A percentile compares a stretch with the other conserved stretches of the same genome.
phyloP scores from a whole-genome alignment of 1,140 invertebrate genomes.

The Plectrocnemia conspersa region DNA sequence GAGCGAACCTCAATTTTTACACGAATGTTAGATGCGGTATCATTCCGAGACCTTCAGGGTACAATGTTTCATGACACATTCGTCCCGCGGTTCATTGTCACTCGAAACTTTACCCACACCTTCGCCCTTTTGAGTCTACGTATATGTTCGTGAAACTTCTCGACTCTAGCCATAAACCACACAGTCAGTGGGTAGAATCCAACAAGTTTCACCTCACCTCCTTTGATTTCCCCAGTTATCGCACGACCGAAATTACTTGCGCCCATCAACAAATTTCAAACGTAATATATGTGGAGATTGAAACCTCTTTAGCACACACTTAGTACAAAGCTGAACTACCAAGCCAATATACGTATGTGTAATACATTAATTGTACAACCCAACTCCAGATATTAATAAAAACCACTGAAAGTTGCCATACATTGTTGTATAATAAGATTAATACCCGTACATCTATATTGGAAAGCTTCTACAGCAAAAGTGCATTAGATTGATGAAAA shows the following conservation, averaged over 20 bases:
- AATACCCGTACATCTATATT: too few species aligned
- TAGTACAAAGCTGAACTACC: too few species aligned
- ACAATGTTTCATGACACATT: constrained; percentile 18
- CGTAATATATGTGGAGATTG: too few species aligned
- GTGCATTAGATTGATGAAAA: constrained; percentile 26
- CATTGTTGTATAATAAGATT: too few species aligned
- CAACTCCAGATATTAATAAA: too few species aligned
- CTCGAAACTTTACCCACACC: constrained; percentile 14
- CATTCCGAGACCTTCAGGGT: background rate
- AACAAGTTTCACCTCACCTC: constrained; percentile 13
- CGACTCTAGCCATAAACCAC: constrained; percentile 7
- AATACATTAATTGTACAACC: too few species aligned
- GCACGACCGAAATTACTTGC: constrained; percentile 7
- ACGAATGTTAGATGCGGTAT: background rate
- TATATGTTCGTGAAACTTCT: background rate
- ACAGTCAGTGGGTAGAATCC: background rate
- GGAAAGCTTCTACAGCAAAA: too few species aligned
- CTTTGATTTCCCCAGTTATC: constrained; percentile 14
- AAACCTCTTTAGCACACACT: too few species aligned
- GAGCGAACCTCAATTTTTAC: too few species aligned
- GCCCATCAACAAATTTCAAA: too few species aligned
- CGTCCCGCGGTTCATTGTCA: constrained; percentile 18
- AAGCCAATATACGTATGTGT: too few species aligned
- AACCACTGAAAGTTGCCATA: too few species aligned
- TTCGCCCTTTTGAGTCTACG: background rate